A percentile compares a stretch with the other conserved stretches of the same genome.
phyloP scores from a whole-genome alignment of 2,797 vertebrate species.

The Dendrocincla fuliginosa region DNA sequence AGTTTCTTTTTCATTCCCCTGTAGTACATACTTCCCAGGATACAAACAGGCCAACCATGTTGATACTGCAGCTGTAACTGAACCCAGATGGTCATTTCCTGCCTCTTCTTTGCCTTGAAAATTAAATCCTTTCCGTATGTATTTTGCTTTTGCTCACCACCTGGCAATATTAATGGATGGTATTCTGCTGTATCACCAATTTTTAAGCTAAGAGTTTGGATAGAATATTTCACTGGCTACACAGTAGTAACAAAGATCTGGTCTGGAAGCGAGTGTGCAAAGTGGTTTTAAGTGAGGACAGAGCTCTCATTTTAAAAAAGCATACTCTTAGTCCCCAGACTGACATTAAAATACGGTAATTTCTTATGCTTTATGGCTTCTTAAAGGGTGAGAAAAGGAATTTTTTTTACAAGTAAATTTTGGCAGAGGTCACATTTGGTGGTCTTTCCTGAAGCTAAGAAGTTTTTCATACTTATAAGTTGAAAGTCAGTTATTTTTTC shows the following conservation, averaged over 20 bases:
- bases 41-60: neutral
- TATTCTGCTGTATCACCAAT: neutral
- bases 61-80: conserved; percentile 38
- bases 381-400: neutral
- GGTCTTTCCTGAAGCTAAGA: neutral
- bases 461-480: neutral
- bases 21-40: neutral
- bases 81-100: conserved; percentile 54
- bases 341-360: neutral
- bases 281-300: neutral
- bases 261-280: neutral
- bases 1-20: neutral
- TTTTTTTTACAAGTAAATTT: neutral
- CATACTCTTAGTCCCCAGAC: neutral
- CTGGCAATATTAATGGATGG: neutral
- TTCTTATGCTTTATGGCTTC: neutral
- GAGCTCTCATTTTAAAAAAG: neutral
- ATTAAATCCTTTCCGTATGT: conserved; percentile 27
- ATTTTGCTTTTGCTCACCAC: neutral
- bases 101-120: conserved; percentile 29
- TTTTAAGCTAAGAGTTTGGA: neutral
- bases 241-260: neutral
- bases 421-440: neutral
- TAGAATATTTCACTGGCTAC: neutral
- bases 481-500: neutral